These are phyloP conservation scores for Vanessa tameamea DNA, from an alignment of 1,140 invertebrate genomes.

Conservation along the genomic window DNA sequence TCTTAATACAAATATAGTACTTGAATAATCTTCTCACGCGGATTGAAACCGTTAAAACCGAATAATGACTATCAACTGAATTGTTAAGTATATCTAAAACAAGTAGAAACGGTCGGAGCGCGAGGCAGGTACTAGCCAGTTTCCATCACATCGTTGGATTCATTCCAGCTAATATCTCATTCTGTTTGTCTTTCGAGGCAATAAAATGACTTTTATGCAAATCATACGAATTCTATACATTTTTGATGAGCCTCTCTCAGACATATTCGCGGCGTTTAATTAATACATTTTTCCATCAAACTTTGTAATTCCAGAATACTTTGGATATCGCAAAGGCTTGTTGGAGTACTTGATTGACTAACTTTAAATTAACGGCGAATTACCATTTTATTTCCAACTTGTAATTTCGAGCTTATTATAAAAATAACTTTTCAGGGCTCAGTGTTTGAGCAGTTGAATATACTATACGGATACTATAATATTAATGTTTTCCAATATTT, in stretches of 20 bases:
- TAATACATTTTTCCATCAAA: conserved; percentile 78
- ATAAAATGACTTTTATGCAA: conserved; percentile 81
- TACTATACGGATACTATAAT: conserved; percentile 4
- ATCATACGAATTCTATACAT: conserved; percentile 81
- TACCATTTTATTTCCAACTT: not conserved
- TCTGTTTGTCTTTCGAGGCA: conserved; percentile 79
- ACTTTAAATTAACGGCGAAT: conserved; percentile 23
- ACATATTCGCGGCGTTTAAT: conserved; percentile 83
- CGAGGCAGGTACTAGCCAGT: conserved; percentile 27
- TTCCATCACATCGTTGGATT: conserved; percentile 57
- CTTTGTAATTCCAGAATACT: conserved; percentile 53
- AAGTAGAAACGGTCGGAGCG: conserved; percentile 5
- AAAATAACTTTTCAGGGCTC: not conserved
- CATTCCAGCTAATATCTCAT: conserved; percentile 77
- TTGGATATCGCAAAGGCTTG: conserved; percentile 30
- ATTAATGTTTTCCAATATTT: conserved; percentile 12
- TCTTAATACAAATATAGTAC: too few species aligned
- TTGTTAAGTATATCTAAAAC: conserved; percentile 15
- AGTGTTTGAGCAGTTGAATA: not conserved
- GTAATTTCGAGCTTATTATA: not conserved
- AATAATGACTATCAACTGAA: conserved; percentile 5
- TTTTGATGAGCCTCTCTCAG: conserved; percentile 75
- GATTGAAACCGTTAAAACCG: not conserved
- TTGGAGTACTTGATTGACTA: conserved; percentile 28
- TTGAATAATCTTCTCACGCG: too few species aligned